Percentiles rank a stretch among this genome's conserved stretches.
Evolutionary conservation across 2,113 vertebrate species (phyloP).

Genomic region (Cephalopholis sonnerati): DNA sequence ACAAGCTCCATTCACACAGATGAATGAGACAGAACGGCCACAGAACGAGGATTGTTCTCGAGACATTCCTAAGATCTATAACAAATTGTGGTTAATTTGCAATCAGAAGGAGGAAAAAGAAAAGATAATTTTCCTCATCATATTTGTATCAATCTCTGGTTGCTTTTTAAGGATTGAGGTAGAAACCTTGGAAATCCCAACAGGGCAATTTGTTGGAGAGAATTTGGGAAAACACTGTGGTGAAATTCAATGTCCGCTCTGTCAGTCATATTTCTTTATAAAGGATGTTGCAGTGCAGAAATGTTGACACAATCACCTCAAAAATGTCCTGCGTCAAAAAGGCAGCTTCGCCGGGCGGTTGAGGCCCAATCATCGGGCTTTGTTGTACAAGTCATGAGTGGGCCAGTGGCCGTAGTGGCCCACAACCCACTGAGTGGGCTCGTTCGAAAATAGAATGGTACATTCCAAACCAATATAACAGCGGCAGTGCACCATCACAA

Average conservation of each 20-base stretch:
- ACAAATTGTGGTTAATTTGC: constrained; percentile 65
- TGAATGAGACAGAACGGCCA: constrained; percentile 57
- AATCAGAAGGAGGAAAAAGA: constrained; percentile 43
- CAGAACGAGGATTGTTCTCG: constrained; percentile 64
- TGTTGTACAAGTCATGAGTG: constrained; percentile 77
- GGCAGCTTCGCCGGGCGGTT: constrained; percentile 48
- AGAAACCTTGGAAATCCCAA: constrained; percentile 73
- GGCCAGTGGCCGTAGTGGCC: constrained; percentile 77
- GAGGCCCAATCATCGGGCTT: constrained; percentile 55
- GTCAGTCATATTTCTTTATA: constrained; percentile 69
- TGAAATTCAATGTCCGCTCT: constrained; percentile 62
- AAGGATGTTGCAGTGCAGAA: constrained; percentile 68
- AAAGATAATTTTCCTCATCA: constrained; percentile 51
- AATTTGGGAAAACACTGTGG: constrained; percentile 76
- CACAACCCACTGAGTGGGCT: constrained; percentile 80
- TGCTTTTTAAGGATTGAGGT: constrained; percentile 39
- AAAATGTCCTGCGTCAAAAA: constrained; percentile 79
- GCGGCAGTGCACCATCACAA: constrained; percentile 83
- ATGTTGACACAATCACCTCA: constrained; percentile 83
- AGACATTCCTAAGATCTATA: constrained; percentile 54
- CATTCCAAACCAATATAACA: constrained; percentile 88
- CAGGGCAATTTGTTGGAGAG: constrained; percentile 69
- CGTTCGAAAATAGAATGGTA: constrained; percentile 85
- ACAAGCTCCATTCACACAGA: constrained; percentile 69
- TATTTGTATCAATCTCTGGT: constrained; percentile 54